Evolutionary conservation across 2,113 vertebrate genomes (phyloP), one percentile per base, ranked within the genome.

Genomic region (Leucopsar rothschildi): DNA sequence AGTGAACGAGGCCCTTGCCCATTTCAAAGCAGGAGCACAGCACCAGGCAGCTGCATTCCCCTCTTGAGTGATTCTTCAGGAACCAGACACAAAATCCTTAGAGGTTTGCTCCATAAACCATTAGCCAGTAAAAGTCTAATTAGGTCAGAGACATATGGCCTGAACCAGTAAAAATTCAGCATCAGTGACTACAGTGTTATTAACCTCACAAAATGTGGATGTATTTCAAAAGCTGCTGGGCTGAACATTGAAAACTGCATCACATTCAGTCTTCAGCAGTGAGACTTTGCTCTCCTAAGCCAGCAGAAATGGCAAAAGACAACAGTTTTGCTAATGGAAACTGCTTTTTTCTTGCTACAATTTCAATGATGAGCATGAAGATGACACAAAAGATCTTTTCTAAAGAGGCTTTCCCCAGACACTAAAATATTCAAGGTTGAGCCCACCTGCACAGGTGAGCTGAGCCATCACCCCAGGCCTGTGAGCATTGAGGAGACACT

Each of bases 141-240:
- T 57, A 73, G 71, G 71, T 49, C 60, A 88, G 47, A 90, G 64
- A 50, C 27, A 39, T 14, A 68, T 2, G 27, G 63, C 69, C 88
- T 70, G 45, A 86, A 81, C 55, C 47, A 57, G 66, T 49, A n/a
- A 83, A 88, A 78, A 42, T n/a, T 40, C 39, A 76, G 7, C 55
- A 22, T 25, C 0, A 0, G 52, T 81, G 33, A 31, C 60, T 82
- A 21, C 42, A 10, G 9, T 5, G 35, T 24, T 65, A 22, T 59
- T 59, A 78, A 70, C 60, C 50, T 71, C 72, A 70, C 24, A 35
- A 84, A 84, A 71, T 2, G 31, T 4, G 52, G 79, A n/a, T 12
- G 9, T 12, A 15, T 60, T 90, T 83, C 86, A 66, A 55, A 66
- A 73, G 52, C 69, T 92, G 72, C 76, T 15, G 52, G 61, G 76